Evolutionary conservation across 2,888 invertebrate species (phyloP).

Genomic region (Tiliacea aurago): DNA sequence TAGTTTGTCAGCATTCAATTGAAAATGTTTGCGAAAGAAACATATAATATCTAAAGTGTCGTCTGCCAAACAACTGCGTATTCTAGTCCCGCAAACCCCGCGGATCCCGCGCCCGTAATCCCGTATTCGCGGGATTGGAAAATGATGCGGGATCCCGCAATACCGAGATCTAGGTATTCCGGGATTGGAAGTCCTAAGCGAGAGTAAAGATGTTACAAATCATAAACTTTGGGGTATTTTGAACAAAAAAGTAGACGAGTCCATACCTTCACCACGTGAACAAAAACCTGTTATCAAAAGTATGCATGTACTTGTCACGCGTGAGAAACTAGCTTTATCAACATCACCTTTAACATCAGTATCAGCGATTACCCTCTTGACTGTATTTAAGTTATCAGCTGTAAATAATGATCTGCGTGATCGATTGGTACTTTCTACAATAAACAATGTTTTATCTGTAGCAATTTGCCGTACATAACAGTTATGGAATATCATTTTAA

Average conservation of each 20-base stretch:
- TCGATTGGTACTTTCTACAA: slow-evolving; percentile 50
- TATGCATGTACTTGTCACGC: slow-evolving; percentile 67
- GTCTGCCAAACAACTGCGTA: no score
- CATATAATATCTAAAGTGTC: no score
- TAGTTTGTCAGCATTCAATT: no score
- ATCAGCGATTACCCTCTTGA: slow-evolving; percentile 58
- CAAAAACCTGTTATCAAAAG: slow-evolving; percentile 6
- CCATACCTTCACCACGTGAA: slow-evolving; percentile 32
- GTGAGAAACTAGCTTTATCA: slow-evolving; percentile 58
- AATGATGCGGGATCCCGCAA: no score
- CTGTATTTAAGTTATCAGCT: slow-evolving; percentile 49
- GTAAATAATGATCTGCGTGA: slow-evolving; percentile 44
- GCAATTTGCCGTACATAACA: slow-evolving; percentile 10
- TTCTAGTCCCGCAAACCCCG: no score
- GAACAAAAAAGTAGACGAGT: neutral
- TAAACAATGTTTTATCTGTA: slow-evolving; percentile 38
- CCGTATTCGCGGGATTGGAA: no score
- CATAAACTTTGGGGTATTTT: neutral
- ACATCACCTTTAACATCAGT: slow-evolving; percentile 67
- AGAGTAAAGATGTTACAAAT: no score
- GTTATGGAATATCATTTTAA: slow-evolving; percentile 17
- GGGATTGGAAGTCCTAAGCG: no score
- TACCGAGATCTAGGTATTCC: no score
- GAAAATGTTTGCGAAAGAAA: no score
- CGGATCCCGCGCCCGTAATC: no score